Percentiles rank a stretch among this genome's conserved stretches.
These are phyloP conservation scores for Pogonognathellus flavescens DNA, from an alignment of 1,140 invertebrate species.

Conservation along the genomic window DNA sequence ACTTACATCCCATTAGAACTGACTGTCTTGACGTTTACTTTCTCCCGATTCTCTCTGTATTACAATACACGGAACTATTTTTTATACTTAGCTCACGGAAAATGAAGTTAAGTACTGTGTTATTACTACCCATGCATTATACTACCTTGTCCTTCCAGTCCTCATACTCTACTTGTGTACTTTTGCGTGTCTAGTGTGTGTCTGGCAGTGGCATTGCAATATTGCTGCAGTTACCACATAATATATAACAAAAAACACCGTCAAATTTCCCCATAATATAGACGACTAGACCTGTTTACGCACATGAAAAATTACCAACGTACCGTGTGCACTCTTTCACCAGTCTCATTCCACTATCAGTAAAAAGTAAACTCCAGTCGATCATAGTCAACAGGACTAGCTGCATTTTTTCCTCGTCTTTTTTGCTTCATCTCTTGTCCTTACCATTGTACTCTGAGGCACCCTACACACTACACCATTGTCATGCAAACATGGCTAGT, in stretches of 20 bases:
- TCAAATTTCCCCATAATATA: too few relatives aligned
- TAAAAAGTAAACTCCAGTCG: too few relatives aligned
- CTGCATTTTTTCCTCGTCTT: neutral
- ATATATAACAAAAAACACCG: neutral
- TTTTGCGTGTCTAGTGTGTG: too few relatives aligned
- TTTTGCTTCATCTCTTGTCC: neutral
- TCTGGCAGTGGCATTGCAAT: too few relatives aligned
- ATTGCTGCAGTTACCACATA: neutral
- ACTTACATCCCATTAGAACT: neutral
- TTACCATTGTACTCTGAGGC: neutral
- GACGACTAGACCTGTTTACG: too few relatives aligned
- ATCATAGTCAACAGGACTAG: too few relatives aligned
- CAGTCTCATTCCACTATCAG: too few relatives aligned
- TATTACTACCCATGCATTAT: neutral
- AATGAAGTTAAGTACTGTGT: slow-evolving; percentile 16
- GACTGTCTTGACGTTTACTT: neutral
- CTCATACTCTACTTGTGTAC: neutral
- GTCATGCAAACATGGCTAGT: too few relatives aligned
- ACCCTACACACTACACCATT: too few relatives aligned
- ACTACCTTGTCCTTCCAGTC: neutral
- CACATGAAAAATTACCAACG: too few relatives aligned
- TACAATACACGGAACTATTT: neutral
- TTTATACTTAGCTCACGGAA: neutral
- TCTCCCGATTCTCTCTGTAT: neutral
- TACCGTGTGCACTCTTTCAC: too few relatives aligned